These are phyloP conservation scores for Gymnarchus niloticus DNA, from an alignment of 2,113 vertebrate genomes.

Conservation along the genomic window DNA sequence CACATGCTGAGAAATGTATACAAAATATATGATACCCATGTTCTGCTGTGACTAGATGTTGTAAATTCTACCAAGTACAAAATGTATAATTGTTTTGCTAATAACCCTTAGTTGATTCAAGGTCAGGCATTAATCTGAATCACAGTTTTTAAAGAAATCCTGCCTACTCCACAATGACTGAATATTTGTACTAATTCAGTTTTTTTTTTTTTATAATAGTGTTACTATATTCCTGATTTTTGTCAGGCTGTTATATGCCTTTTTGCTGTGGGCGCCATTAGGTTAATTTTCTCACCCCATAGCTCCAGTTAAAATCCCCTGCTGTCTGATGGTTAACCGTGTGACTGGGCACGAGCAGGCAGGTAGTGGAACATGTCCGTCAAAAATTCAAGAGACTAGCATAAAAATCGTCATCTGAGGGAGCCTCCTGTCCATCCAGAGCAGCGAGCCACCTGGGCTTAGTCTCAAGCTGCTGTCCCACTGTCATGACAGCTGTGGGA, in stretches of 20 bases:
- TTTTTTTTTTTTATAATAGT: neutral
- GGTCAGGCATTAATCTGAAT: neutral
- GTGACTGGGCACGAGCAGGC: no score
- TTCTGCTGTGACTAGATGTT: neutral
- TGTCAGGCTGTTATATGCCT: neutral
- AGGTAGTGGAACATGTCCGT: no score
- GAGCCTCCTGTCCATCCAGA: neutral
- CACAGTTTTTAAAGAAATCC: neutral
- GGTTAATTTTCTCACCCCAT: neutral
- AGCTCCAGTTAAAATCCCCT: neutral
- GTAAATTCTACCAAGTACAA: neutral
- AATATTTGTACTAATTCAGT: neutral
- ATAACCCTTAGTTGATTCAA: neutral
- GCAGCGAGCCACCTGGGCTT: neutral
- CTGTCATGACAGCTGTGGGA: neutral
- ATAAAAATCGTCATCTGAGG: neutral
- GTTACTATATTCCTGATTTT: neutral
- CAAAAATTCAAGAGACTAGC: neutral
- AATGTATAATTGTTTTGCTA: neutral
- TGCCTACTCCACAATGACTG: neutral
- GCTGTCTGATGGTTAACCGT: neutral
- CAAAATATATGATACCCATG: neutral
- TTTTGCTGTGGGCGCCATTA: neutral
- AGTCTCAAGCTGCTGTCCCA: neutral
- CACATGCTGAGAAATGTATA: neutral